phyloP scores from a whole-genome alignment of 2,113 vertebrate species.

The Psephotus haematonotus region DNA sequence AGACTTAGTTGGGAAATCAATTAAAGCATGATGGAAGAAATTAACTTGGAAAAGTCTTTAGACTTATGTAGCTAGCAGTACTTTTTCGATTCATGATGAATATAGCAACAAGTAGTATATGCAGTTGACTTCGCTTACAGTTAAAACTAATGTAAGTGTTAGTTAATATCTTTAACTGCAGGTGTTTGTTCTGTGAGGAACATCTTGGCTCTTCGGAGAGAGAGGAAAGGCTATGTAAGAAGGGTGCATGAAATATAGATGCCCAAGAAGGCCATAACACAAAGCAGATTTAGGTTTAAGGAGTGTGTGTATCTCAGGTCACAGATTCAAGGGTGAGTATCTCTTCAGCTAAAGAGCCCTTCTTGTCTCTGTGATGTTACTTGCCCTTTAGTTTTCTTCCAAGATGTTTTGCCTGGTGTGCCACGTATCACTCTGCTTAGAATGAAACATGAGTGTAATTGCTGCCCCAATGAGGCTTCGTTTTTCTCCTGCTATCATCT shows the following conservation, averaged over 20 bases:
- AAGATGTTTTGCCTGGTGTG: background rate
- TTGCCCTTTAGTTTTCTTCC: background rate
- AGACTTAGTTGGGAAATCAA: background rate
- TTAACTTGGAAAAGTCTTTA: background rate
- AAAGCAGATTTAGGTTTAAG: background rate
- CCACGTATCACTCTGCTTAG: fast-evolving
- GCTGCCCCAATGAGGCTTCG: background rate
- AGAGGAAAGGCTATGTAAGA: background rate
- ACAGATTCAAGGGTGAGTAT: background rate
- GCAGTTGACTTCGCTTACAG: background rate
- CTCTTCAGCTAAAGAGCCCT: background rate
- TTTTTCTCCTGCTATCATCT: background rate
- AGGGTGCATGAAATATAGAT: background rate
- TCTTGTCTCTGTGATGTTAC: fast-evolving
- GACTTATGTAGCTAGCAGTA: background rate
- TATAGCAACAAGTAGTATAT: background rate
- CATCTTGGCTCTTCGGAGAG: background rate
- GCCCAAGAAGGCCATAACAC: background rate
- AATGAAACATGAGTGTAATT: background rate
- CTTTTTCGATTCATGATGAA: background rate
- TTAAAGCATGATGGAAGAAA: background rate
- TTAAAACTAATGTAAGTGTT: background rate
- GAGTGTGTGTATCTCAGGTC: background rate
- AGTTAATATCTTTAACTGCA: background rate
- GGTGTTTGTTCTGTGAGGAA: background rate